Base-by-base conservation (phyloP, 2,888 invertebrate species). In the Cloeon dipterum region DNA sequence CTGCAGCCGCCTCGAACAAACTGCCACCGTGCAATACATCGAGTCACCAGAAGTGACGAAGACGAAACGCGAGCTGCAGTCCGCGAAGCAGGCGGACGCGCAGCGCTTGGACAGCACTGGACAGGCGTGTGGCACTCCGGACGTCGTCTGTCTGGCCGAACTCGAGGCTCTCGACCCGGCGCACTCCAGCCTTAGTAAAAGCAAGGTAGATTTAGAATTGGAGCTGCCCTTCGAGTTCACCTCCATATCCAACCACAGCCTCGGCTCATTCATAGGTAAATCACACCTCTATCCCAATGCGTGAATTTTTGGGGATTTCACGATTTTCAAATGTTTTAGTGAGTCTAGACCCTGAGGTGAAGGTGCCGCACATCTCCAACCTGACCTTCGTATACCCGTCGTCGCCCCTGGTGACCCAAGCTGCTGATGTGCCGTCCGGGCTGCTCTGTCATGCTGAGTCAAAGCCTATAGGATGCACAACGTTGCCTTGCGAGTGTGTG, bases 361-460 rank as follows among this genome's bases (percentile, higher is more conserved):
- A n/a, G n/a, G 16, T 57, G 10, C 56, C 64, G 0, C 71, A 72
- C 52, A 63, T 73, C 39, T 77, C 81, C 52, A 74, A 79, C 36
- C 66, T 76, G 16, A 72, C 77, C 7, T 74, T 82, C 52, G 67
- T 67, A 21, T 75, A 72, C 48, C 83, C 85, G 1, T 66, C 75
- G 2, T 75, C 76, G 1, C 81, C 85, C 1, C 59, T 81, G 26
- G 59, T 85, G 41, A 77, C 79, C 2, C 83, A 85, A 50, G 61
- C 62, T 1, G 51, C 53, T 0, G 73, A 76, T 43, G 61, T 76
- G 13, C 42, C 39, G 2, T 35, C 42, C 5, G 46, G 44, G 5
- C 21, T 45, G 17, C 43, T 49, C 33, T 51, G 51, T 41, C 47
- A 45, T 36, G 44, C 44, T 13, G 43, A 46, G 5, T 38, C 41